phyloP scores from a whole-genome alignment of 2,888 invertebrate species.

The Heliconius ismenius region DNA sequence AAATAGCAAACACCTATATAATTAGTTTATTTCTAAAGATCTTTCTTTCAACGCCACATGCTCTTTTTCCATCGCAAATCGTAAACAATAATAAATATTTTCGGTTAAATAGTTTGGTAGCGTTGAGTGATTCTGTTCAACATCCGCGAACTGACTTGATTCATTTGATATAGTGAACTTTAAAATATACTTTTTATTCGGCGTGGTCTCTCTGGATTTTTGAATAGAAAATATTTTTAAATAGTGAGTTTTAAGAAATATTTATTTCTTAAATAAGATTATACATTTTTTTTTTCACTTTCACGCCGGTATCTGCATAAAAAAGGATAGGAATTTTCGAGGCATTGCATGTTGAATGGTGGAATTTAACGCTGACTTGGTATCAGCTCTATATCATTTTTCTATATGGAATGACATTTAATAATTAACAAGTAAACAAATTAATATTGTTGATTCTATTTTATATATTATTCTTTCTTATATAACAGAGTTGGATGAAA shows the following conservation, averaged over 20 bases:
- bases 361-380: too few relatives aligned
- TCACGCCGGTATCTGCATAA: neutral
- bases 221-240: neutral
- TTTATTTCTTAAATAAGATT: neutral
- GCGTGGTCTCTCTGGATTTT: neutral
- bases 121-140: conserved; percentile 44
- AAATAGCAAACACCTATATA: conserved; percentile 22
- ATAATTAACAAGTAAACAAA: too few relatives aligned
- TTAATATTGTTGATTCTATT: too few relatives aligned
- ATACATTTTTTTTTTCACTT: neutral
- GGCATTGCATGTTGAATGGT: too few relatives aligned
- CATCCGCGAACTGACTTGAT: conserved; percentile 20
- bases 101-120: conserved; percentile 41
- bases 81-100: conserved; percentile 43
- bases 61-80: conserved; percentile 42
- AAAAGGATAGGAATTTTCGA: too few relatives aligned
- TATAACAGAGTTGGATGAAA: too few relatives aligned
- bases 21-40: conserved; percentile 37
- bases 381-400: too few relatives aligned
- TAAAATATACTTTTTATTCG: conserved; percentile 1
- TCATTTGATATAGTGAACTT: conserved; percentile 1
- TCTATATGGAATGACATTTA: too few relatives aligned
- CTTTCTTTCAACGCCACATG: conserved; percentile 45
- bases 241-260: neutral
- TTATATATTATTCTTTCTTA: too few relatives aligned